phyloP scores from a whole-genome alignment of 1,140 invertebrate species.

The Microplitis demolitor region DNA sequence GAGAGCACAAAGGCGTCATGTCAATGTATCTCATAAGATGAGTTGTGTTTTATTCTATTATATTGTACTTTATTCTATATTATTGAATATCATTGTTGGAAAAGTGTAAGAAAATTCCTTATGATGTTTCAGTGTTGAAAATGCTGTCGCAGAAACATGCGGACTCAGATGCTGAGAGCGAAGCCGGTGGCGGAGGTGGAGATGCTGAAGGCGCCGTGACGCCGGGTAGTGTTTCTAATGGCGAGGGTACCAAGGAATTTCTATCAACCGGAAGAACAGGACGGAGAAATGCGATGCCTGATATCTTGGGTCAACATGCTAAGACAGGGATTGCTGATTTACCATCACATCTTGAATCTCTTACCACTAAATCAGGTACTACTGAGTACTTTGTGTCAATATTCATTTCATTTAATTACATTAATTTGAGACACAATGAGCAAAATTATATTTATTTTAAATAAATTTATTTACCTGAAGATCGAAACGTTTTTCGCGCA shows the following conservation, averaged over 20 bases:
- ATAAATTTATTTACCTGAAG: no score
- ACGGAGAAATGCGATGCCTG: slow-evolving; percentile 77
- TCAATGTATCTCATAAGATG: not conserved
- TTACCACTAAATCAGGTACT: slow-evolving; percentile 62
- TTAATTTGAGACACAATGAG: no score
- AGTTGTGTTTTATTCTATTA: not conserved
- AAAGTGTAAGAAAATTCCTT: not conserved
- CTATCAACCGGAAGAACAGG: slow-evolving; percentile 78
- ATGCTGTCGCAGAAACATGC: slow-evolving; percentile 53
- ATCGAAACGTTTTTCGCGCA: no score
- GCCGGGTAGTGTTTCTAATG: slow-evolving; percentile 44
- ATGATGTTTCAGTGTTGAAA: slow-evolving; percentile 46
- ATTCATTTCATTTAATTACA: no score
- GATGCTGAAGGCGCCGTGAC: slow-evolving; percentile 45
- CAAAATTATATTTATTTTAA: no score
- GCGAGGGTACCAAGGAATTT: slow-evolving; percentile 68
- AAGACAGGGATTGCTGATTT: slow-evolving; percentile 73
- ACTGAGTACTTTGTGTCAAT: no score
- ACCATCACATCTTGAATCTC: slow-evolving; percentile 69
- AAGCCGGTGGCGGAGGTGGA: slow-evolving; percentile 39
- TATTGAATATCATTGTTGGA: not conserved
- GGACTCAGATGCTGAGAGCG: slow-evolving; percentile 39
- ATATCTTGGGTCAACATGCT: slow-evolving; percentile 71
- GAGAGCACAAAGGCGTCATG: no score
- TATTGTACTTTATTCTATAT: not conserved